These are phyloP conservation scores for Teleogryllus occipitalis DNA, from an alignment of 1,140 invertebrate species.

Conservation along the genomic window DNA sequence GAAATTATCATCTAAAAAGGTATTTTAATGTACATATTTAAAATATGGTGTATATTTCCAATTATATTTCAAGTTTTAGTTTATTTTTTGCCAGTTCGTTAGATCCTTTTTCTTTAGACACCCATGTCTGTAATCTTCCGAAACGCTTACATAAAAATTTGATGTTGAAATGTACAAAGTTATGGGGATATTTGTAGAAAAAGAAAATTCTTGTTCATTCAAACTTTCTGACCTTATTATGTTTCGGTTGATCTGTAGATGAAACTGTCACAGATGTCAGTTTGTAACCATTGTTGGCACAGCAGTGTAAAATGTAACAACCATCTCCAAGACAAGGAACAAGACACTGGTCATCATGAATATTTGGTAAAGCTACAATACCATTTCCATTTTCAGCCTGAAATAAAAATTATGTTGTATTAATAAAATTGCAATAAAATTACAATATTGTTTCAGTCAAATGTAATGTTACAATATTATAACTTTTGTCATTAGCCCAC, in stretches of 20 bases:
- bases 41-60: no score
- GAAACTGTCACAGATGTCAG: not conserved
- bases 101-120: no score
- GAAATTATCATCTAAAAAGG: no score
- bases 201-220: no score
- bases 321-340: not conserved
- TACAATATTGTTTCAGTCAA: not conserved
- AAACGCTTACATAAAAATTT: no score
- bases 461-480: not conserved
- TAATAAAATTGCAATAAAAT: not conserved
- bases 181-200: no score
- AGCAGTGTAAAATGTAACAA: slow-evolving; percentile 12
- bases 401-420: not conserved
- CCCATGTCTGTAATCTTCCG: no score
- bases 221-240: not conserved
- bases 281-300: slow-evolving; percentile 1
- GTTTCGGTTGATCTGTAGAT: not conserved
- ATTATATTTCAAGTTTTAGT: no score
- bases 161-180: no score
- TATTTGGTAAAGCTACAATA: not conserved
- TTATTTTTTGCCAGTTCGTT: no score
- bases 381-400: slow-evolving; percentile 8
- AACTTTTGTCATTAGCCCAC: not conserved
- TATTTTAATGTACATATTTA: no score
- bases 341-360: slow-evolving; percentile 10